These are phyloP conservation scores for Athalia circularis DNA, from an alignment of 2,888 invertebrate species.

Conservation along the genomic window DNA sequence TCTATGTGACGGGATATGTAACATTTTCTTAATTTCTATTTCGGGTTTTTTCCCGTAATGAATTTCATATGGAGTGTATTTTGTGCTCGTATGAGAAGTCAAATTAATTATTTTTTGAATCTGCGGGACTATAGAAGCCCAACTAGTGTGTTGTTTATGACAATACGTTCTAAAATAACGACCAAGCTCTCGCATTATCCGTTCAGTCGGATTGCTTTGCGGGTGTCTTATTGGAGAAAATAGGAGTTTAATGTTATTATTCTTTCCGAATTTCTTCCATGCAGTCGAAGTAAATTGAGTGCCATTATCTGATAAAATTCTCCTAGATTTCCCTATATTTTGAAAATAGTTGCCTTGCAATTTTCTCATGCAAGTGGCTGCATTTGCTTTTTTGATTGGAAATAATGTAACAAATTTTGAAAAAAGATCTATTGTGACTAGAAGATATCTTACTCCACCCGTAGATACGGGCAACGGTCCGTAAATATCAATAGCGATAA, in stretches of 20 bases:
- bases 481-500: conserved; percentile 45
- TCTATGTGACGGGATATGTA: too few species aligned
- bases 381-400: conserved; percentile 42
- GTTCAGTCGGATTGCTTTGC: conserved; percentile 9
- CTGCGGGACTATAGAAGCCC: too few species aligned
- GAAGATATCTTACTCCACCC: conserved; percentile 44
- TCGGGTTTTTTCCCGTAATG: too few species aligned
- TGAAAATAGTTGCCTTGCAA: conserved; percentile 23
- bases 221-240: neutral
- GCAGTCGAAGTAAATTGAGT: conserved; percentile 10
- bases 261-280: neutral
- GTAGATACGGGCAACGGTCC: conserved; percentile 45
- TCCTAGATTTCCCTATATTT: conserved; percentile 29
- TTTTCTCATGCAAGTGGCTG: conserved; percentile 8
- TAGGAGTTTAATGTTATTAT: neutral
- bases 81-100: too few species aligned
- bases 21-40: too few species aligned
- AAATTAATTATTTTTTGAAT: too few species aligned
- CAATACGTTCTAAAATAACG: neutral
- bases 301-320: conserved; percentile 29
- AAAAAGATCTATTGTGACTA: conserved; percentile 42
- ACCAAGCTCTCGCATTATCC: neutral
- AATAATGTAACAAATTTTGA: conserved; percentile 46
- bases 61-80: too few species aligned
- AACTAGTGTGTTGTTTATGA: neutral